Evolutionary conservation across 2,888 invertebrate species (phyloP), one percentile per base, ranked within the genome.

Genomic region (Chymomyza amoena): DNA sequence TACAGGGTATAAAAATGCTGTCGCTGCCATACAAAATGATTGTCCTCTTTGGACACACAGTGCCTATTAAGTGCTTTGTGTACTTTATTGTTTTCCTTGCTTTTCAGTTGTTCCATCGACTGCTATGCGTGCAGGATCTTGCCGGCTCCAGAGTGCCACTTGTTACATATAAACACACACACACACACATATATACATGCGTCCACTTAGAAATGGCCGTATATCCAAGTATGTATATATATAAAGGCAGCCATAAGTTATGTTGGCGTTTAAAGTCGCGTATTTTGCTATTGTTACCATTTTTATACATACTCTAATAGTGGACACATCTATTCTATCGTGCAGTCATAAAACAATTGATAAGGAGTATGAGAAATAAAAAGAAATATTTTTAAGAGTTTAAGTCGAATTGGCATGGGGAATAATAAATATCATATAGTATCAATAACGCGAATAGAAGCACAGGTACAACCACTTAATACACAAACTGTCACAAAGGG

Each of bases 101-200:
- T 72, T 61, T 72, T 50, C 69, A 56, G 65, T 63, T 39, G 64
- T 59, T 28, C 59, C 39, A 10, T 45, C 39, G 13, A 45, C 39
- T 15, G 13, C 39, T 51, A 2, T 16, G 59, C 32, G 59, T 59
- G 59, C 9, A 28, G 10, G n/a, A 15, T 28, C 32, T 36, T 39
- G 6, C 6, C 16, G 36, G 59, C 69, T 63, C 70, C 76, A 70
- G 73, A 81, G 82, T 81, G 85, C 84, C 82, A 81, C 87, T 80
- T 81, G 87, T 74, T 84, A 80, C 73, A 78, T 83, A 73, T 70
- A 64, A 76, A 66, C 61, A n/a, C 56, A 59, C 28, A 59, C 59
- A 25, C 59, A 28, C 61, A n/a, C 56, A 59, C 28, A 59, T 36
- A 25, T 36, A 28, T 6, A 25, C 32, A 56, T 0, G 25, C 25